Percentiles rank a stretch among this genome's conserved stretches.
Conservation (phyloP, 2,113 vertebrate genomes). For the Microcebus griseorufus region DNA sequence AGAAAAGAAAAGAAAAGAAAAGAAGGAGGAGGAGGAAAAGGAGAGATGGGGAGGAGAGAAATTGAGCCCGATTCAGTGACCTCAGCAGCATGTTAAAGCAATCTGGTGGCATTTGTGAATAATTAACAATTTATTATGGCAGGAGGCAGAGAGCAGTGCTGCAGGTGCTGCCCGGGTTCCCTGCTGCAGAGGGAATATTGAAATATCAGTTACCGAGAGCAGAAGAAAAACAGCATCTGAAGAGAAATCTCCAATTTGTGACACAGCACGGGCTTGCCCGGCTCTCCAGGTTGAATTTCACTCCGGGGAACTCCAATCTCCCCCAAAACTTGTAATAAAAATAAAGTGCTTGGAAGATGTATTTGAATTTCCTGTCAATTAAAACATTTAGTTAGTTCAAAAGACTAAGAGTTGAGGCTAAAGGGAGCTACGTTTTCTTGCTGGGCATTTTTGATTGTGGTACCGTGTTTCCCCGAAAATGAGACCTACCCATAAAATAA, state of each 20-base stretch:
- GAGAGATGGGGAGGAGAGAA: neutral
- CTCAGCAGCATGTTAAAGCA: slow-evolving; percentile 53
- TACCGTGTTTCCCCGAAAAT: too few relatives aligned
- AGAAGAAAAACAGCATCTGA: slow-evolving; percentile 77
- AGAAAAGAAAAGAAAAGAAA: too few relatives aligned
- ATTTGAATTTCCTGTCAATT: slow-evolving; percentile 84
- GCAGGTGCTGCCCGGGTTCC: slow-evolving; percentile 81
- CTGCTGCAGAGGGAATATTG: slow-evolving; percentile 77
- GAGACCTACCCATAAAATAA: too few relatives aligned
- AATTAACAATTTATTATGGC: slow-evolving; percentile 58
- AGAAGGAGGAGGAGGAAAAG: neutral
- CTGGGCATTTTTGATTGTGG: neutral
- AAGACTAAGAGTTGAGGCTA: slow-evolving; percentile 36
- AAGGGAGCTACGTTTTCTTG: slow-evolving; percentile 76
- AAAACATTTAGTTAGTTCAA: slow-evolving; percentile 74
- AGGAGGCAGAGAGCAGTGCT: slow-evolving; percentile 47
- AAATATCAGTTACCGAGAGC: slow-evolving; percentile 74
- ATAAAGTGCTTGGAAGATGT: slow-evolving; percentile 77
- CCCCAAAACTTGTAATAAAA: slow-evolving; percentile 57
- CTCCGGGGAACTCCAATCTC: slow-evolving; percentile 73
- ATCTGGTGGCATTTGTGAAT: slow-evolving; percentile 62
- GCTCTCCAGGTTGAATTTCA: slow-evolving; percentile 77
- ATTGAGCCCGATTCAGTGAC: neutral
- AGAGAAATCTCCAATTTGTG: slow-evolving; percentile 80
- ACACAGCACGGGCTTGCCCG: slow-evolving; percentile 81